Conservation (phyloP, 2,113 vertebrate species). For the Hippocampus mohnikei region DNA sequence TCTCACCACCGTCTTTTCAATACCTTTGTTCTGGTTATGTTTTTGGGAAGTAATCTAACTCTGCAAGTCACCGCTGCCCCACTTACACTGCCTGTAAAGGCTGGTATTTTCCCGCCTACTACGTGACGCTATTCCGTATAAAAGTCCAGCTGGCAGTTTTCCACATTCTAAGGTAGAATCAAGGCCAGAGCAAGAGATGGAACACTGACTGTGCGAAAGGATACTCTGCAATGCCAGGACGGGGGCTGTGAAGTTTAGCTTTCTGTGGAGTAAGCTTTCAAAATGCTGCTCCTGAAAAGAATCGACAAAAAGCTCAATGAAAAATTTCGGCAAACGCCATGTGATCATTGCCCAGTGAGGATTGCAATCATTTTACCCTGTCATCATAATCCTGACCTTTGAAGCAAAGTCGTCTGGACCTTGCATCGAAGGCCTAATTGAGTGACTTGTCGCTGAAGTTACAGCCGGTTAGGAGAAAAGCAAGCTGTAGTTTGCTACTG, state of each 20-base stretch:
- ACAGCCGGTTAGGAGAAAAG: constrained; percentile 16
- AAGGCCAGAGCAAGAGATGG: neutral
- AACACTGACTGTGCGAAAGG: neutral
- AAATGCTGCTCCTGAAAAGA: too few species aligned
- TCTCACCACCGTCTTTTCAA: neutral
- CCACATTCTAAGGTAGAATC: too few species aligned
- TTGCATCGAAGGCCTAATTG: constrained; percentile 30
- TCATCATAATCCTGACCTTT: constrained; percentile 11
- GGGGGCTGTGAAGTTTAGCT: neutral
- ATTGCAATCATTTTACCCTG: neutral
- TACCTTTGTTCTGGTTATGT: neutral
- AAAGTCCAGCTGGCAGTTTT: too few species aligned
- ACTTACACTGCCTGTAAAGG: neutral
- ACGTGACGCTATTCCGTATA: neutral
- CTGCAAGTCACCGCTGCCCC: neutral
- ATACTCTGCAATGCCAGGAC: neutral
- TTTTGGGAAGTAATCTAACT: neutral
- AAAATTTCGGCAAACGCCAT: neutral
- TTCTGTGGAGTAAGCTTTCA: too few species aligned
- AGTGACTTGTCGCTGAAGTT: constrained; percentile 46
- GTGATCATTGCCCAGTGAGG: neutral
- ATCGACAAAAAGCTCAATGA: neutral
- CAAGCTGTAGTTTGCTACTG: constrained; percentile 14
- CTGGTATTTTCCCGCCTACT: neutral
- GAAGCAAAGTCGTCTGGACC: constrained; percentile 16